Evolutionary conservation across 2,888 invertebrate genomes (phyloP).

Genomic region (Cheilosia soror): DNA sequence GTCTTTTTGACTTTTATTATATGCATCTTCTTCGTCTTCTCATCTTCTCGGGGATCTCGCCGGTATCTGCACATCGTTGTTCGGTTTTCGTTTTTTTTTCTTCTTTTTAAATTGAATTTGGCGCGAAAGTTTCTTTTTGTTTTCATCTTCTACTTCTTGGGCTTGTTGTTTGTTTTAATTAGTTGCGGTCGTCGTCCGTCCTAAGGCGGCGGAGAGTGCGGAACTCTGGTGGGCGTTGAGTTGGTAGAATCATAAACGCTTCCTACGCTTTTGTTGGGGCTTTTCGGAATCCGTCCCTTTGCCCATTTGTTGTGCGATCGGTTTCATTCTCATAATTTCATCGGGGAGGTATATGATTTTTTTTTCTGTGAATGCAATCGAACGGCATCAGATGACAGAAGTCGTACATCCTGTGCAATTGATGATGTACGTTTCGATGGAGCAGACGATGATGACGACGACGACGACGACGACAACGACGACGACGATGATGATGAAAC

Average conservation of each 20-base stretch:
- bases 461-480: slow-evolving; percentile 4
- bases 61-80: slow-evolving; percentile 30
- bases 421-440: slow-evolving; percentile 13
- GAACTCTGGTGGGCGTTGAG: slow-evolving; percentile 54
- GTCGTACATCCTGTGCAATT: slow-evolving; percentile 58
- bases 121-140: slow-evolving; percentile 43
- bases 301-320: slow-evolving; percentile 61
- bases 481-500: slow-evolving; percentile 51
- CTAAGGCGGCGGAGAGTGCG: slow-evolving; percentile 24
- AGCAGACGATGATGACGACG: slow-evolving; percentile 1
- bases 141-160: slow-evolving; percentile 3
- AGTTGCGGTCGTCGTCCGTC: slow-evolving; percentile 62
- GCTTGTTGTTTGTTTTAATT: slow-evolving; percentile 71
- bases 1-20: slow-evolving; percentile 75
- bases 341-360: slow-evolving; percentile 26
- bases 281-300: slow-evolving; percentile 57
- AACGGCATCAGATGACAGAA: slow-evolving; percentile 64
- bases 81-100: slow-evolving; percentile 50
- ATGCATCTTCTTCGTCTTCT: slow-evolving; percentile 50
- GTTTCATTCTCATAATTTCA: slow-evolving; percentile 61
- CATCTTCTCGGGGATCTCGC: slow-evolving; percentile 4
- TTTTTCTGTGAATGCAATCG: slow-evolving; percentile 19
- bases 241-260: slow-evolving; percentile 65
- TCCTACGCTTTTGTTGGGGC: slow-evolving; percentile 65
- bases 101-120: slow-evolving; percentile 34